Conservation (phyloP, 2,888 invertebrate species). For the Drosophila kokeensis region DNA sequence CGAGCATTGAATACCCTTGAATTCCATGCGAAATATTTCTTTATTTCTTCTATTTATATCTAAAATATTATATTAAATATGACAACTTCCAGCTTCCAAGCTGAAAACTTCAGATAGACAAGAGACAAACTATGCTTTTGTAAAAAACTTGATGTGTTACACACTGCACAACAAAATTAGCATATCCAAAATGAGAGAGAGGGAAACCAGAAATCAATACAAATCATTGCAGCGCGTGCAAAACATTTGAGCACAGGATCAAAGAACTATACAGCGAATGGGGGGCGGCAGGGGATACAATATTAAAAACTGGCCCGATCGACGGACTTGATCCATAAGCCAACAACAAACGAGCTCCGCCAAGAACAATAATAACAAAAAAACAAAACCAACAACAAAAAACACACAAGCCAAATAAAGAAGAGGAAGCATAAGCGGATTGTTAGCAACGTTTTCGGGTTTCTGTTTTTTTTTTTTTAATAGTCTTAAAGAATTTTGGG, state of each 20-base stretch:
- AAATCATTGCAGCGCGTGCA: constrained; percentile 70
- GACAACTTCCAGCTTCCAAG: too few species aligned
- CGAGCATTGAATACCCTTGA: neutral
- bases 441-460: constrained; percentile 47
- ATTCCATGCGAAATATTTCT: neutral
- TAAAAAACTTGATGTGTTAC: neutral
- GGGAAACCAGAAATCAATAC: constrained; percentile 37
- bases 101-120: neutral
- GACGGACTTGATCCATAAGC: constrained; percentile 44
- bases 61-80: too few species aligned
- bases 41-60: neutral
- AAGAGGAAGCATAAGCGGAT: constrained; percentile 62
- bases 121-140: neutral
- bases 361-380: constrained; percentile 29
- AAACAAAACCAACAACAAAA: constrained; percentile 16
- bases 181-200: neutral
- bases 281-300: neutral
- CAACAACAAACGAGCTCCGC: constrained; percentile 56
- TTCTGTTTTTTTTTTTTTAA: constrained; percentile 47
- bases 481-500: constrained; percentile 66
- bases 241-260: constrained; percentile 54
- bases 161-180: neutral
- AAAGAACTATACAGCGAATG: neutral
- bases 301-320: constrained; percentile 12
- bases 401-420: constrained; percentile 24